Conservation (phyloP, 2,113 vertebrate genomes). For the Felis catus region DNA sequence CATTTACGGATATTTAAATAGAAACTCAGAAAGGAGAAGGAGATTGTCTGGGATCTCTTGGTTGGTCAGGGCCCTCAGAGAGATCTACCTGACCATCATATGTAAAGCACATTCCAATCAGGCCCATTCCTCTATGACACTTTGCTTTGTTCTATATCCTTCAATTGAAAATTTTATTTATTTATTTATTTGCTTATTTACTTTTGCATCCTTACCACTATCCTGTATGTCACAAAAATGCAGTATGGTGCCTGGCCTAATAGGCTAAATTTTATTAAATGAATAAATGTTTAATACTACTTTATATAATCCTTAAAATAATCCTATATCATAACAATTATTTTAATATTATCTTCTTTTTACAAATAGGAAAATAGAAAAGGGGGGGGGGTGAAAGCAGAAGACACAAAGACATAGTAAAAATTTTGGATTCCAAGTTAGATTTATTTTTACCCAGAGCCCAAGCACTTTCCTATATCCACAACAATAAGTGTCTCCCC, state of each 20-base stretch:
- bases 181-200: background rate
- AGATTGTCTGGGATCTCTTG: background rate
- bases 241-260: background rate
- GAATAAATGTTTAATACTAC: background rate
- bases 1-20: background rate
- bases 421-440: background rate
- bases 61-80: background rate
- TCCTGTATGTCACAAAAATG: background rate
- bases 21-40: background rate
- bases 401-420: background rate
- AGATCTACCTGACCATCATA: background rate
- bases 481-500: background rate
- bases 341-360: slow-evolving; percentile 24
- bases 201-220: background rate
- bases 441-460: background rate
- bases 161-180: background rate
- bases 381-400: background rate
- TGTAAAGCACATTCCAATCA: background rate
- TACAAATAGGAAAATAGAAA: background rate
- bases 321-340: background rate
- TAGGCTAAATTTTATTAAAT: background rate
- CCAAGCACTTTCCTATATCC: background rate
- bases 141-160: background rate
- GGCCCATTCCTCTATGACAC: background rate
- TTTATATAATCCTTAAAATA: background rate